Percentiles rank a stretch among this genome's conserved stretches.
Conservation (phyloP, 2,113 vertebrate genomes). For the Gobio gobio region DNA sequence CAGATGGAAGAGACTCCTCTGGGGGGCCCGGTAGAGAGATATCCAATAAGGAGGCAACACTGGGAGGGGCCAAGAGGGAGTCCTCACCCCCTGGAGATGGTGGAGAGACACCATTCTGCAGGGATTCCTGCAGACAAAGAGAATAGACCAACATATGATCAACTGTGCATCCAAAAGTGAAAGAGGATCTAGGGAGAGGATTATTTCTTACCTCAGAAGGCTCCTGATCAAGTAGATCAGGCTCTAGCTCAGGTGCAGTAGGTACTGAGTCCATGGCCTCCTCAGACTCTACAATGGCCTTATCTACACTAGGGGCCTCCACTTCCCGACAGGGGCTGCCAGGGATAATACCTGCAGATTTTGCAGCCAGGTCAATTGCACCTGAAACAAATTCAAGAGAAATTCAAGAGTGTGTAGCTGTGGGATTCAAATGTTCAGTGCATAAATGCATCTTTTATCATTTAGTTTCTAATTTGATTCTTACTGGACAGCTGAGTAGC, state of each 20-base stretch:
- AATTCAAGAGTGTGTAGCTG: background rate
- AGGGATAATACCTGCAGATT: constrained; percentile 95
- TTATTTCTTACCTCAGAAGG: constrained; percentile 72
- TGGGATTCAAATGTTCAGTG: background rate
- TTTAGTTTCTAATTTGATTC: constrained; percentile 13
- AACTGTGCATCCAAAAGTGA: background rate
- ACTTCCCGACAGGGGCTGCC: constrained; percentile 81
- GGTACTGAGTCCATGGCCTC: constrained; percentile 53
- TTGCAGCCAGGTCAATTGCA: constrained; percentile 93
- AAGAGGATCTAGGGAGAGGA: background rate
- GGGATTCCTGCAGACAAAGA: constrained; percentile 66
- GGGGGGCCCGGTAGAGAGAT: constrained; percentile 96
- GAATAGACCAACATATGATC: constrained; percentile 15
- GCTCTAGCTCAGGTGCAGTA: constrained; percentile 60
- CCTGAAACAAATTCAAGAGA: constrained; percentile 71
- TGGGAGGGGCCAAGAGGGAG: constrained; percentile 89
- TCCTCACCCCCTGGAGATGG: constrained; percentile 77
- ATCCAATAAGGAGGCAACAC: constrained; percentile 93
- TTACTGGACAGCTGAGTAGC: constrained; percentile 86
- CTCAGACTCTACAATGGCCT: constrained; percentile 66
- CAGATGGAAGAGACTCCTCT: constrained; percentile 91
- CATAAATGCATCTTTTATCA: background rate
- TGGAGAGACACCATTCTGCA: constrained; percentile 82
- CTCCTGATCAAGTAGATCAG: constrained; percentile 66
- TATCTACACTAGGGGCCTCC: constrained; percentile 64